Evolutionary conservation across 2,888 invertebrate genomes (phyloP).

Genomic region (Arrhopalites spinosus): DNA sequence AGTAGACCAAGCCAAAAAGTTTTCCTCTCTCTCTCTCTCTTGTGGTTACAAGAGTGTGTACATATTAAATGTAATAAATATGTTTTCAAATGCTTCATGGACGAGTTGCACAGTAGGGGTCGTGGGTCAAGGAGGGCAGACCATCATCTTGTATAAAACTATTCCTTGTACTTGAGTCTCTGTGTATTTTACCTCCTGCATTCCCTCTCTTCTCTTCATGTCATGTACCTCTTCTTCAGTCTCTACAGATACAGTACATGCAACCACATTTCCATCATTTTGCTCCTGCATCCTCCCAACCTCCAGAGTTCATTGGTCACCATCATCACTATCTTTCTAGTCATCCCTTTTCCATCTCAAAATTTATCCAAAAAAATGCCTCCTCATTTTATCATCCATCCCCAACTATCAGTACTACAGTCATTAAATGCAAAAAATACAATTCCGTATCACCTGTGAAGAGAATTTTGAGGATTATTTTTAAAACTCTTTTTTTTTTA

Average conservation of each 20-base stretch:
- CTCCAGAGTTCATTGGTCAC: constrained; percentile 2
- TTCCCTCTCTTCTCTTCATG: not conserved
- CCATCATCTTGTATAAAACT: constrained; percentile 2
- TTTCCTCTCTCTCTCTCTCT: constrained; percentile 6
- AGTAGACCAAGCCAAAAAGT: constrained; percentile 22
- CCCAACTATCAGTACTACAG: no score
- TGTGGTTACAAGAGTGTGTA: not conserved
- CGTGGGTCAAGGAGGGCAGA: constrained; percentile 34
- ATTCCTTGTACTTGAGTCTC: not conserved
- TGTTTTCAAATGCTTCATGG: constrained; percentile 30
- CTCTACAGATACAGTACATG: not conserved
- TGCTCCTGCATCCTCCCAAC: not conserved
- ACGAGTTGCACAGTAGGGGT: constrained; percentile 32
- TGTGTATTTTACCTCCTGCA: not conserved
- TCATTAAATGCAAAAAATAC: no score
- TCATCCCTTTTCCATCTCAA: constrained; percentile 11
- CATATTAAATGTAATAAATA: constrained; percentile 36
- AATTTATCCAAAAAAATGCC: not conserved
- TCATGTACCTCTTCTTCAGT: not conserved
- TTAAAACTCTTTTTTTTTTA: no score
- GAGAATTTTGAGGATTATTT: no score
- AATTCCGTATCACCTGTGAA: not conserved
- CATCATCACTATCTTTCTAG: constrained; percentile 2
- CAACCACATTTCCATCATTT: not conserved
- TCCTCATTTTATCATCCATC: not conserved